Conservation (phyloP, 2,113 vertebrate species). For the Regulus satrapa region DNA sequence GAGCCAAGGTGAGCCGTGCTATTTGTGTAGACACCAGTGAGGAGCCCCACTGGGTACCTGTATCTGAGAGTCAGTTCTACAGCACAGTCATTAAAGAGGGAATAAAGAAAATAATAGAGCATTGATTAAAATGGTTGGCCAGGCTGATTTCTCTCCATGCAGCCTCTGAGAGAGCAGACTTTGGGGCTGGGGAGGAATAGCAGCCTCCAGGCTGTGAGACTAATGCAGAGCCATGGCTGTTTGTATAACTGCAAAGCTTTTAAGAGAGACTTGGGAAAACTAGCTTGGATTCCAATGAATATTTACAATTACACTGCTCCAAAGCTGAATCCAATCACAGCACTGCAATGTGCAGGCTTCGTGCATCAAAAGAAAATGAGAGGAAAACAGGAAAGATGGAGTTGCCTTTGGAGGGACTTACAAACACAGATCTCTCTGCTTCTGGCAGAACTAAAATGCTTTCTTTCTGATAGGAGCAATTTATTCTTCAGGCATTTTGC, state of each 20-base stretch:
- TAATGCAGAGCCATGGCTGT: conserved; percentile 57
- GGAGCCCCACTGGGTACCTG: not conserved
- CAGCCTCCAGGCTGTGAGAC: conserved; percentile 54
- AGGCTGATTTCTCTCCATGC: conserved; percentile 31
- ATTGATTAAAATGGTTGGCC: conserved; percentile 24
- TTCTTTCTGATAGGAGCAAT: conserved; percentile 73
- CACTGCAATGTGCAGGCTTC: conserved; percentile 64
- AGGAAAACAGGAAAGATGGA: conserved; percentile 70
- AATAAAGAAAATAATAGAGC: conserved; percentile 53
- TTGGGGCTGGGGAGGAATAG: conserved; percentile 44
- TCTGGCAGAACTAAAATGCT: conserved; percentile 73
- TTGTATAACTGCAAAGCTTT: conserved; percentile 71
- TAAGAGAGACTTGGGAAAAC: conserved; percentile 66
- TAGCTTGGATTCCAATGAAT: conserved; percentile 75
- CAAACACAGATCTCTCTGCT: conserved; percentile 68
- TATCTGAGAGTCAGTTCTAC: conserved; percentile 8
- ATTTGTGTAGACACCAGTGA: not conserved
- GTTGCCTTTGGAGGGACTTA: conserved; percentile 74
- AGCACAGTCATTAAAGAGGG: not conserved
- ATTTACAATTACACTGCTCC: conserved; percentile 74
- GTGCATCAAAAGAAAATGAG: conserved; percentile 75
- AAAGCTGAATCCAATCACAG: conserved; percentile 69
- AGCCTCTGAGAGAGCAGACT: conserved; percentile 41
- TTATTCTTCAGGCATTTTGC: conserved; percentile 71
- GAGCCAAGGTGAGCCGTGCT: not conserved